Evolutionary conservation across 2,888 invertebrate genomes (phyloP), one percentile per base, ranked within the genome.

Genomic region (Lordiphosa fenestrarum): DNA sequence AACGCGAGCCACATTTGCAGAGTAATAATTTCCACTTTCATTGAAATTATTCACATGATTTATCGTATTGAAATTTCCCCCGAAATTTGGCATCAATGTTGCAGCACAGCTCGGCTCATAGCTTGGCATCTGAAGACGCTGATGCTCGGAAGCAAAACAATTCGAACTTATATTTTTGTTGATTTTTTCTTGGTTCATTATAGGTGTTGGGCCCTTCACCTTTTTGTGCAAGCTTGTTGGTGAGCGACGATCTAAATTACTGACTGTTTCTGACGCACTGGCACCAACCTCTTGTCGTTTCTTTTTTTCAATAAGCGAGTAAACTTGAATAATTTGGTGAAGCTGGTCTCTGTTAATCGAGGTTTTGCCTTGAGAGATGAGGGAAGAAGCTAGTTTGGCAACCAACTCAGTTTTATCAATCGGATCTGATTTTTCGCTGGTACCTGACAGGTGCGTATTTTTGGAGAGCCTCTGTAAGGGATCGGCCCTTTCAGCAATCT

Each of bases 351-450:
- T 93, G 5, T 94, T 93, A 7, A 96, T 95, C 87, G 95, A 94
- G 0, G 94, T 94, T 88, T 94, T 94, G 30, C 96, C 96, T 89
- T 95, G 95, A 2, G 94, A 93, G 9, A 95, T 90, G n/a, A 96
- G 90, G 9, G 95, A 94, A 0, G 92, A 91, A 19, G 95, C 95
- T 47, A 94, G 91, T 86, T 95, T 95, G 1, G 94, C 93, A 40
- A 95, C 94, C 36, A 92, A 90, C 12, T 93, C 92, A 0, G 86
- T 77, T 88, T 89, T 84, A 69, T 90, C 89, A 83, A 91, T 23
- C 2, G 50, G 37, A 4, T 13, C 37, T 23, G 23, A 19, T n/a
- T 63, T 40, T 2, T 63, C 54, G 12, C 23, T 9, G 39, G 19
- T 40, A 25, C 12, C 10, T 6, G 33, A 4, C 3, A 12, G 15